These are phyloP conservation scores for Chlamydotis undulata DNA, from an alignment of 2,113 vertebrate genomes.

Conservation along the genomic window DNA sequence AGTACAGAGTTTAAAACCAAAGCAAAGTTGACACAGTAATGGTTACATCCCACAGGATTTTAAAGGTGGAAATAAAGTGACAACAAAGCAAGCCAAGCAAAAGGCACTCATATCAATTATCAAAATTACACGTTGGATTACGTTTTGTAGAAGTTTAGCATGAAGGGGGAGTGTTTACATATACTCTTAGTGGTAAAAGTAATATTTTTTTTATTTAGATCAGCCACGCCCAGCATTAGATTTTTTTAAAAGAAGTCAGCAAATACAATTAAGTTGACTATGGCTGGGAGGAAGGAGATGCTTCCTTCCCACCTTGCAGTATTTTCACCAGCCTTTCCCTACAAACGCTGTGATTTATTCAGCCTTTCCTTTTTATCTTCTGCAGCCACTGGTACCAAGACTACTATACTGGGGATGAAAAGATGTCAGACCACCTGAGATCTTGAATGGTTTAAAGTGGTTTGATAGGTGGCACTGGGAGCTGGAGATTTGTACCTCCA, in stretches of 20 bases:
- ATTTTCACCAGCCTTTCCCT: neutral
- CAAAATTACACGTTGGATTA: neutral
- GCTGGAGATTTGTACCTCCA: neutral
- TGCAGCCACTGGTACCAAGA: neutral
- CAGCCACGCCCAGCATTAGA: neutral
- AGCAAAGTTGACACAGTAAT: neutral
- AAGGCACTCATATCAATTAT: neutral
- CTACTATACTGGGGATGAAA: neutral
- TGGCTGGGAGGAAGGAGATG: neutral
- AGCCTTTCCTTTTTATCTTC: neutral
- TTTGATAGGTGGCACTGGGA: neutral
- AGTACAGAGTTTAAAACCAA: neutral
- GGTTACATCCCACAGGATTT: neutral
- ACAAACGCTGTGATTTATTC: neutral
- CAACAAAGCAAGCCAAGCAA: neutral
- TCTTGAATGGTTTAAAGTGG: neutral
- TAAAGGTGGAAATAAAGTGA: neutral
- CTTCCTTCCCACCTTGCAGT: neutral
- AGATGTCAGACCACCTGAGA: neutral
- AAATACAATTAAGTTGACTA: neutral
- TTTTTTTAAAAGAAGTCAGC: neutral
- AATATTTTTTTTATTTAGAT: neutral
- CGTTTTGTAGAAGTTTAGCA: neutral
- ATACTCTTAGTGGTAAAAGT: neutral
- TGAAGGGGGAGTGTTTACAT: neutral